Base-by-base conservation (phyloP, 1,140 invertebrate species). In the Drosophila tsacasi region DNA sequence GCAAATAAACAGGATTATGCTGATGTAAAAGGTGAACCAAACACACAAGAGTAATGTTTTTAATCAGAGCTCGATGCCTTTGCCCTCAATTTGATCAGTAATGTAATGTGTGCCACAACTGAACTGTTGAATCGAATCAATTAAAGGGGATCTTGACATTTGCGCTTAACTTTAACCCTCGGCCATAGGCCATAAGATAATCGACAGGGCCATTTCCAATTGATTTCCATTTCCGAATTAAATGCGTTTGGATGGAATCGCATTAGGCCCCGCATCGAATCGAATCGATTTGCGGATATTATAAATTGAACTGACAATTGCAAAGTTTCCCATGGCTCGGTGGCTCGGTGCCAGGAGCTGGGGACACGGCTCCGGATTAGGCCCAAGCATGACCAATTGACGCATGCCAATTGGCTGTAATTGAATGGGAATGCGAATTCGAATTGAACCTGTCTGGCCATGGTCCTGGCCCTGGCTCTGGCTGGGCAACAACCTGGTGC, bases 331-430 rank as follows among this genome's bases (percentile, higher is more conserved):
- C 47, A 60, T 25, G 5, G 44, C 25, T 25, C 19, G 19, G 0
- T 21, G 19, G 42, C 19, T 4, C n/a, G 42, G 1, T 44, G 44
- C 39, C 39, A 44, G 42, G 42, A 4, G 23, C 46, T 15, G 15
- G 46, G 40, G n/a, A 37, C 13, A 37, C 35, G 39, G 17, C 8
- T 50, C 17, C 5, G 35, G 61, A 64, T 37, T 47, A n/a, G 27
- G 44, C 30, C n/a, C 17, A n/a, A 27, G 25, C 17, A 32, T 12
- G 58, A 44, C 65, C 69, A 69, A 54, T 69, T 69, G 62, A 59
- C 37, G 57, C 40, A 73, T 71, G 72, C 50, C 72, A 58, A 74
- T 76, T 76, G 73, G 21, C 61, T 13, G 37, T 76, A 76, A 66
- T 66, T 65, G 72, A 76, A 65, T 65, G 39, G 19, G 46, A 59